phyloP scores from a whole-genome alignment of 2,113 vertebrate genomes.

The Eptatretus burgeri region DNA sequence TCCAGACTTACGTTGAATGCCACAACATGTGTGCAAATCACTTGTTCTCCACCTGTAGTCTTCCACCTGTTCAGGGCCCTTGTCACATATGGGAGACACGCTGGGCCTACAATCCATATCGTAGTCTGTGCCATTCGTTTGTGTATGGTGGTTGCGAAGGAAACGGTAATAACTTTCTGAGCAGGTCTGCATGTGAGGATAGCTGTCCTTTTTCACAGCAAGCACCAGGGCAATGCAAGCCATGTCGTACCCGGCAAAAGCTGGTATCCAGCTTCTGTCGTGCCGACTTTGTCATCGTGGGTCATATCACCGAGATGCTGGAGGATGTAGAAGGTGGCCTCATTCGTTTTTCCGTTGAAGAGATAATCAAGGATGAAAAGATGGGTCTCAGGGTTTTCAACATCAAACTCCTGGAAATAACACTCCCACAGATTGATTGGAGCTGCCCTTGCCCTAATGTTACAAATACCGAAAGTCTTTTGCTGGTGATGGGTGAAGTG shows the following conservation, averaged over 20 bases:
- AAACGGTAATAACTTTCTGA: constrained; percentile 1
- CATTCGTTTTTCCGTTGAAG: not conserved
- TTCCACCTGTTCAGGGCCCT: constrained; percentile 1
- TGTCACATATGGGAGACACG: not conserved
- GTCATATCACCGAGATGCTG: not conserved
- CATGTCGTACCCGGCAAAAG: not conserved
- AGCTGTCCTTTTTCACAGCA: not conserved
- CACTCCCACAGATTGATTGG: not conserved
- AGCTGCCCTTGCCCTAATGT: not conserved
- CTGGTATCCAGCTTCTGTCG: constrained; percentile 1
- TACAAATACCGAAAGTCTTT: not conserved
- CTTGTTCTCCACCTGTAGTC: not conserved
- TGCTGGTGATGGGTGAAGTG: constrained; percentile 4
- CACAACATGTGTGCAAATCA: not conserved
- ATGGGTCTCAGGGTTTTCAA: constrained; percentile 3
- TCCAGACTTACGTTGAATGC: constrained; percentile 1
- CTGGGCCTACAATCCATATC: not conserved
- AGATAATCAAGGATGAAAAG: constrained; percentile 3
- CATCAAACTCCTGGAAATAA: not conserved
- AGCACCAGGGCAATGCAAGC: not conserved
- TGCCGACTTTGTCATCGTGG: constrained; percentile 1
- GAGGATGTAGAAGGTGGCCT: constrained; percentile 1
- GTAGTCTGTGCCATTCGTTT: not conserved
- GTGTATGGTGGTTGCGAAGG: constrained; percentile 4
- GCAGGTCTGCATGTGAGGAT: not conserved